These are phyloP conservation scores for Lacanobia wlatinum DNA, from an alignment of 2,888 invertebrate species.

Conservation along the genomic window DNA sequence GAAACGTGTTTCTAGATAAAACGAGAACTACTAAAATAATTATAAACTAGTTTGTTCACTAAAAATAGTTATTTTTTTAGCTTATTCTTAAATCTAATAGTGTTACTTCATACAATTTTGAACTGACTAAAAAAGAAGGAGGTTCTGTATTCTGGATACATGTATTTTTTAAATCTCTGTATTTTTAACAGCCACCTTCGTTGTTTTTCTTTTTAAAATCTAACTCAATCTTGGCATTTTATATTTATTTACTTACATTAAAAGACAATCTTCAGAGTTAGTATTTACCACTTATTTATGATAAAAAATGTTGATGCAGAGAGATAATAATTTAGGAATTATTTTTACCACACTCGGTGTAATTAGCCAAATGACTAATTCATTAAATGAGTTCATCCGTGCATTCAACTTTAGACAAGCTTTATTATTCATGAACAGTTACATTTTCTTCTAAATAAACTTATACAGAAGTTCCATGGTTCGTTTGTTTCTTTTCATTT, in stretches of 20 bases:
- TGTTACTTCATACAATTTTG: not conserved
- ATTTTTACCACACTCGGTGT: not conserved
- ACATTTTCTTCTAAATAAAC: no score
- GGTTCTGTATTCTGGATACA: no score
- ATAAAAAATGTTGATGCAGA: not conserved
- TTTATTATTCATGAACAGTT: not conserved
- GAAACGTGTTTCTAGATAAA: not conserved
- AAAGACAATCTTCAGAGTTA: not conserved
- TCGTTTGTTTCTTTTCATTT: not conserved
- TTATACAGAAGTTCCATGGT: not conserved
- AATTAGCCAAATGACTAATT: not conserved
- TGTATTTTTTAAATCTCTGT: no score
- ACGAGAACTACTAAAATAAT: not conserved
- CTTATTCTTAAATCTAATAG: no score
- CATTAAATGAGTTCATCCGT: constrained; percentile 5
- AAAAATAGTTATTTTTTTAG: no score
- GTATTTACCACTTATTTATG: not conserved
- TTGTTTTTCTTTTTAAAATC: not conserved
- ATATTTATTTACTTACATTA: not conserved
- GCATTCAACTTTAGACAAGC: constrained; percentile 2
- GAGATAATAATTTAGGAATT: not conserved
- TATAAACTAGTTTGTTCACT: not conserved
- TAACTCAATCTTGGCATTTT: not conserved
- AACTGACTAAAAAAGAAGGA: no score
- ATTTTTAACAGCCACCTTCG: not conserved